phyloP scores from a whole-genome alignment of 2,113 vertebrate species.

The Oryctolagus cuniculus region DNA sequence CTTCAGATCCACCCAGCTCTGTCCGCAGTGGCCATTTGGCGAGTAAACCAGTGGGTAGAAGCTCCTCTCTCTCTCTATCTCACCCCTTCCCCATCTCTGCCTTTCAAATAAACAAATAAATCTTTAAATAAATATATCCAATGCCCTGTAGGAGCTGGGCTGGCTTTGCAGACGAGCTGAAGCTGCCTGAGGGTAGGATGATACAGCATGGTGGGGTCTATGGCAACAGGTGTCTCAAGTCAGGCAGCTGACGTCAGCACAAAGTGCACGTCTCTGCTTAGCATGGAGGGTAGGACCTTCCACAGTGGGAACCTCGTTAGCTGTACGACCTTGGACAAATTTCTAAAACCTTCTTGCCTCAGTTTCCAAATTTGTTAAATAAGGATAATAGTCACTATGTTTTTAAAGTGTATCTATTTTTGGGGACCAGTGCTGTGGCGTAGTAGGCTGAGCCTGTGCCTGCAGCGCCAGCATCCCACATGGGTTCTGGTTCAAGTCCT shows the following conservation, averaged over 20 bases:
- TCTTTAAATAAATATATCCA: neutral
- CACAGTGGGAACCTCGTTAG: neutral
- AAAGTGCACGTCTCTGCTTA: neutral
- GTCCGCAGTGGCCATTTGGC: too few species aligned
- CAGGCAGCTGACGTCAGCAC: rapidly evolving
- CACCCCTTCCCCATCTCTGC: too few species aligned
- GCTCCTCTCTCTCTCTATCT: too few species aligned
- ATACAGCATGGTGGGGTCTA: neutral
- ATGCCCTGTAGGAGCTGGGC: neutral
- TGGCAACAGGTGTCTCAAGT: neutral
- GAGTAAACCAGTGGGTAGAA: too few species aligned
- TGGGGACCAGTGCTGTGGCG: too few species aligned
- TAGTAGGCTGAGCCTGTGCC: too few species aligned
- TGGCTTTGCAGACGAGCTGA: neutral
- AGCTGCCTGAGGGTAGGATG: too few species aligned
- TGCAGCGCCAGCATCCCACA: too few species aligned
- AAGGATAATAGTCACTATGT: neutral
- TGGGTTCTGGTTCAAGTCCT: too few species aligned
- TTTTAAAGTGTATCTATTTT: too few species aligned
- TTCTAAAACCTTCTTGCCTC: neutral
- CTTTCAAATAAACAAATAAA: too few species aligned
- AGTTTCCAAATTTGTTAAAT: neutral
- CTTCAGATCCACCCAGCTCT: neutral
- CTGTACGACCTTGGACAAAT: neutral
- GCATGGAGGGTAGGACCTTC: neutral